phyloP scores from a whole-genome alignment of 2,797 vertebrate genomes.

The Coranthus polyacanthus region DNA sequence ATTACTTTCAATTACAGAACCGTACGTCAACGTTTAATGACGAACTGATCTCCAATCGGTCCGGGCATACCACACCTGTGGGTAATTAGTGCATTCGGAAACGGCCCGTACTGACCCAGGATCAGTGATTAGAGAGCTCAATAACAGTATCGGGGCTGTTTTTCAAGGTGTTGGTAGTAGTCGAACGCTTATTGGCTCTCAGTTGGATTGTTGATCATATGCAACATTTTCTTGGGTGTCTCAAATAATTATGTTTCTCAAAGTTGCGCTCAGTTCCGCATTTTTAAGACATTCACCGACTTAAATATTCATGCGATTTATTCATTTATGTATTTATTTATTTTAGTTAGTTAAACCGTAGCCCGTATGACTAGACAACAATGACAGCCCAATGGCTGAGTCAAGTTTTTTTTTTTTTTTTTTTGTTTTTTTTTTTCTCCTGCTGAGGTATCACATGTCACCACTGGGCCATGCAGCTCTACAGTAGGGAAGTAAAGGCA shows the following conservation, averaged over 20 bases:
- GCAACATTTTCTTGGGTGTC: too few relatives aligned
- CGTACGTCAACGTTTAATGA: too few relatives aligned
- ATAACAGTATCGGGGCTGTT: not conserved
- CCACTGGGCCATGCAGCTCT: constrained; percentile 48
- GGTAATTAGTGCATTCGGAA: too few relatives aligned
- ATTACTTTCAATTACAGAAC: constrained; percentile 15
- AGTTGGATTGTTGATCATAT: too few relatives aligned
- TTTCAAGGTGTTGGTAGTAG: not conserved
- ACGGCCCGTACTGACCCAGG: constrained; percentile 3
- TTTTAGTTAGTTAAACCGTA: not conserved
- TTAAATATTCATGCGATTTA: not conserved
- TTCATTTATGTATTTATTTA: not conserved
- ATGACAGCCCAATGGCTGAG: constrained; percentile 38
- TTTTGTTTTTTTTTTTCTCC: not conserved
- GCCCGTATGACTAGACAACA: constrained; percentile 19
- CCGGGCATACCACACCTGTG: not conserved
- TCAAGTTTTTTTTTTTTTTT: constrained; percentile 24
- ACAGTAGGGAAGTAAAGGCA: constrained; percentile 83
- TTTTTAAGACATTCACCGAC: too few relatives aligned
- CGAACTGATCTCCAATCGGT: constrained; percentile 15
- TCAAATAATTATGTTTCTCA: too few relatives aligned
- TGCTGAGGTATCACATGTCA: constrained; percentile 83
- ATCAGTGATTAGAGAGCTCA: not conserved
- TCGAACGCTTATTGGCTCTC: too few relatives aligned
- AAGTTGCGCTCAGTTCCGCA: too few relatives aligned